A percentile compares a stretch with the other conserved stretches of the same genome.
These are phyloP conservation scores for Athalia circularis DNA, from an alignment of 2,888 invertebrate species.

Conservation along the genomic window DNA sequence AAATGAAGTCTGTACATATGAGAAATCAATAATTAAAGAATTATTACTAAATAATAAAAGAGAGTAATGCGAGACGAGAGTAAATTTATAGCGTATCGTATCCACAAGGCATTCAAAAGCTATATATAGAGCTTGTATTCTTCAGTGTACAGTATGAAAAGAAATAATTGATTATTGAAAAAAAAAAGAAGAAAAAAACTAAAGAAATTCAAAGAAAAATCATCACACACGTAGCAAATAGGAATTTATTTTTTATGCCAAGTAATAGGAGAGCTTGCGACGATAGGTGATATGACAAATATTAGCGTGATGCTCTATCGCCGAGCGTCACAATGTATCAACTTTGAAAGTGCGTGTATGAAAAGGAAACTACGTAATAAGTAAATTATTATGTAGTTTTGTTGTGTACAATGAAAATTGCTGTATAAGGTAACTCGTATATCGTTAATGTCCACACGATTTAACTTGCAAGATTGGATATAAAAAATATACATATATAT, in stretches of 20 bases:
- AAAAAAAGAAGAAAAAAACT: slow-evolving; percentile 4
- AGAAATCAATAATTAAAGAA: slow-evolving; percentile 37
- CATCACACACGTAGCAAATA: slow-evolving; percentile 61
- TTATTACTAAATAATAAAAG: slow-evolving; percentile 4
- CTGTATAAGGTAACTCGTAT: slow-evolving; percentile 12
- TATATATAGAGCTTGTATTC: slow-evolving; percentile 66
- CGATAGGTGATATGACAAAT: slow-evolving; percentile 61
- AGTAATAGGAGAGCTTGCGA: slow-evolving; percentile 61
- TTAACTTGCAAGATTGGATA: slow-evolving; percentile 18
- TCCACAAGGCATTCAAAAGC: slow-evolving; percentile 63
- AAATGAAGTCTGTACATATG: slow-evolving; percentile 32
- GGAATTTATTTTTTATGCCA: slow-evolving; percentile 73
- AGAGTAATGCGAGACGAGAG: slow-evolving; percentile 11
- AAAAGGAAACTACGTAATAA: not conserved
- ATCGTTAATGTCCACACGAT: slow-evolving; percentile 18
- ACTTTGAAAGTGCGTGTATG: slow-evolving; percentile 46
- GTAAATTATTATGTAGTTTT: slow-evolving; percentile 15
- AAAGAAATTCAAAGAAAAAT: slow-evolving; percentile 25
- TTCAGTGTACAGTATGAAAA: slow-evolving; percentile 63
- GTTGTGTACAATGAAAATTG: slow-evolving; percentile 24
- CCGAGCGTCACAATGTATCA: slow-evolving; percentile 47
- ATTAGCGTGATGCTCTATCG: slow-evolving; percentile 55
- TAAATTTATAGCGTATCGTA: slow-evolving; percentile 52
- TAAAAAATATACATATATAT: not conserved
- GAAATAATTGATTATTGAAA: not conserved